phyloP scores from a whole-genome alignment of 2,113 vertebrate genomes.

The Narcine bancroftii region DNA sequence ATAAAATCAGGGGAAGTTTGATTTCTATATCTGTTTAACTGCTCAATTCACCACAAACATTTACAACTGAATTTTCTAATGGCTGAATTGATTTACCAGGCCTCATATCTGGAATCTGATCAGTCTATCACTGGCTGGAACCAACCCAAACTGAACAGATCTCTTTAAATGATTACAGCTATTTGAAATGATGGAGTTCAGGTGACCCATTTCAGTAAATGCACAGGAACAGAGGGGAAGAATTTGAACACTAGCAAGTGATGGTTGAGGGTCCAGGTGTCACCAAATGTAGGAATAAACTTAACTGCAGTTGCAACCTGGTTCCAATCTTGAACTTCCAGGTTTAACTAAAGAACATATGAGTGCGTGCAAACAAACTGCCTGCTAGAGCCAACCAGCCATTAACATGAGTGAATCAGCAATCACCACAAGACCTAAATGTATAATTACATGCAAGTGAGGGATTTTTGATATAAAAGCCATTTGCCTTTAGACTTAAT shows the following conservation, averaged over 20 bases:
- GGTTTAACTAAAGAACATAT: not conserved
- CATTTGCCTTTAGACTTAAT: not conserved
- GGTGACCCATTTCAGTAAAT: not conserved
- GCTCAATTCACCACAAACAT: not conserved
- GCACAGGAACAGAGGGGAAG: not conserved
- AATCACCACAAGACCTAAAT: not conserved
- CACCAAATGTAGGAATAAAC: not conserved
- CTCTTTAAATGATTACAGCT: not conserved
- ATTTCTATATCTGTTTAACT: not conserved
- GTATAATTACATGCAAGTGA: not conserved
- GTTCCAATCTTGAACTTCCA: not conserved
- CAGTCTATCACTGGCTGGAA: not conserved
- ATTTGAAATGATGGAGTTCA: not conserved
- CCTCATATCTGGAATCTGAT: not conserved
- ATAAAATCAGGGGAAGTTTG: not conserved
- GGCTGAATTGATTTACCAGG: not conserved
- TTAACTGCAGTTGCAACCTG: not conserved
- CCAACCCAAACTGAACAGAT: not conserved
- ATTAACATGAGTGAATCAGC: not conserved
- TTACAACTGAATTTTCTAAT: conserved; percentile 1
- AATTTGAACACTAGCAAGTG: not conserved
- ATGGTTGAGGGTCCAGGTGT: not conserved
- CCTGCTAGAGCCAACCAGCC: not conserved
- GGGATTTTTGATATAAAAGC: not conserved
- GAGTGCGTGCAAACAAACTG: not conserved